Conservation (phyloP, 30 jellyfish, hydroid and myxozoan genomes). For the Aurelia aurita complex sp. Pacific region DNA sequence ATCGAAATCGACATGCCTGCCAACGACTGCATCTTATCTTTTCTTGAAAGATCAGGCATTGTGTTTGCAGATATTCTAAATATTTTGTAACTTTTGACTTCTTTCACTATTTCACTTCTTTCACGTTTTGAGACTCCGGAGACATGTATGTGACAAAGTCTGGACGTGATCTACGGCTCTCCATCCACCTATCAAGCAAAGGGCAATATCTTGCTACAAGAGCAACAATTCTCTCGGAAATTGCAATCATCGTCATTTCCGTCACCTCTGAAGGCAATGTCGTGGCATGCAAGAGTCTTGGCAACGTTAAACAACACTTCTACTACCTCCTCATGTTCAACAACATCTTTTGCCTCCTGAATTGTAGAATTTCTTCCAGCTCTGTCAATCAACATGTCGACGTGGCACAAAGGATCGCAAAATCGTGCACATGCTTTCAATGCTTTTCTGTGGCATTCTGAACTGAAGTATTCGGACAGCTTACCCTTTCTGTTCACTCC, state of each 20-base stretch:
- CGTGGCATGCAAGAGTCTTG: slow-evolving; percentile 29
- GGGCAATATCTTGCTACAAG: slow-evolving; percentile 25
- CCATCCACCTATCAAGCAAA: slow-evolving; percentile 8
- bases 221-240: slow-evolving; percentile 3
- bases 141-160: too few relatives aligned
- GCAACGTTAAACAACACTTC: neutral
- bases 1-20: slow-evolving; percentile 3
- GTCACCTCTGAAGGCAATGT: neutral
- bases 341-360: too few relatives aligned
- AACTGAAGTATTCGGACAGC: slow-evolving; percentile 12
- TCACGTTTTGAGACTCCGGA: neutral
- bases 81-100: neutral
- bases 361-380: too few relatives aligned
- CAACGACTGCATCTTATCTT: neutral
- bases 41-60: slow-evolving; percentile 1
- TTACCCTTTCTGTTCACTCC: neutral
- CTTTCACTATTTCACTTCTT: neutral
- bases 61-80: neutral
- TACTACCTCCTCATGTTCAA: neutral
- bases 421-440: neutral
- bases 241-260: slow-evolving; percentile 12
- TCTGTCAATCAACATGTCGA: too few relatives aligned
- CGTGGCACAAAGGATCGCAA: too few relatives aligned
- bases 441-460: slow-evolving; percentile 1
- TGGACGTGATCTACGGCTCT: slow-evolving; percentile 1